Evolutionary conservation across 2,888 invertebrate genomes (phyloP).

Genomic region (Melipona bicolor): DNA sequence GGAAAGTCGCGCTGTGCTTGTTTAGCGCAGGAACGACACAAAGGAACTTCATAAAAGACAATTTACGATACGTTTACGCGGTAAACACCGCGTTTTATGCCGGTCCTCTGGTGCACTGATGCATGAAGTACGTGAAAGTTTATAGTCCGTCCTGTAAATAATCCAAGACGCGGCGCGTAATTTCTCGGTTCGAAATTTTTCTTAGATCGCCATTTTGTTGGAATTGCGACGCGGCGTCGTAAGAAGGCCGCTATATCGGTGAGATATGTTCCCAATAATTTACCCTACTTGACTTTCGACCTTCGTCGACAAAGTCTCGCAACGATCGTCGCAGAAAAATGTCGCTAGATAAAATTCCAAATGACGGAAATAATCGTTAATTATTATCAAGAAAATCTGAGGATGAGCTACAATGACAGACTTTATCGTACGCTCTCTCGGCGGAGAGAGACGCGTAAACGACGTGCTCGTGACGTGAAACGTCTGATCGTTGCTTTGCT

Average conservation of each 20-base stretch:
- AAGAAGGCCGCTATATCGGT: neutral
- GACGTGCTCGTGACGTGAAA: conserved; percentile 43
- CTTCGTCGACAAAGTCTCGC: no score
- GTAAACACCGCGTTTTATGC: conserved; percentile 13
- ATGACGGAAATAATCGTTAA: no score
- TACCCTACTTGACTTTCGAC: no score
- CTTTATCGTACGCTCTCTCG: no score
- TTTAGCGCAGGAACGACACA: neutral
- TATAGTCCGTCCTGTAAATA: neutral
- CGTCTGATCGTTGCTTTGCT: conserved; percentile 52
- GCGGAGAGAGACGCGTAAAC: neutral
- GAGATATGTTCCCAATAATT: neutral
- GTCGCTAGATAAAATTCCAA: no score
- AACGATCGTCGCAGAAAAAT: no score
- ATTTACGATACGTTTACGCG: conserved; percentile 13
- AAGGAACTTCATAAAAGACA: conserved; percentile 21
- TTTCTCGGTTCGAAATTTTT: neutral
- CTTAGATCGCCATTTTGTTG: neutral
- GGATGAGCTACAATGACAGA: no score
- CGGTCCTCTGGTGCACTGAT: neutral
- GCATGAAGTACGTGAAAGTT: neutral
- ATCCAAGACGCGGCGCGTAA: neutral
- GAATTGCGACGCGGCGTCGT: neutral
- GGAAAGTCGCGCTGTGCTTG: neutral
- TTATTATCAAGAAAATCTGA: no score